A percentile compares a stretch with the other conserved stretches of the same genome.
Conservation (phyloP, 2,797 vertebrate genomes). For the Limosa lapponica region DNA sequence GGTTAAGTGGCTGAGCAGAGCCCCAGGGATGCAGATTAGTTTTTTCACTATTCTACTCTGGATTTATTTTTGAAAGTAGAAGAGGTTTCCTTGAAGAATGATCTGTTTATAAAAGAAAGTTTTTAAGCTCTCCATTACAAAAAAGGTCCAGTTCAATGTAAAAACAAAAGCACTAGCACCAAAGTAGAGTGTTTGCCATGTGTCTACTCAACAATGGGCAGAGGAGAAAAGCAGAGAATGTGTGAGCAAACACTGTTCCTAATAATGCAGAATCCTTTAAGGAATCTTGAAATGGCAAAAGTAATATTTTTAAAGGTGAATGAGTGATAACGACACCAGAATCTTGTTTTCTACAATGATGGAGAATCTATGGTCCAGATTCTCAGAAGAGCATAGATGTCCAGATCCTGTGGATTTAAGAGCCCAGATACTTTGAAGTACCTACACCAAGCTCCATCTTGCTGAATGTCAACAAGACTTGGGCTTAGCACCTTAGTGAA, state of each 20-base stretch:
- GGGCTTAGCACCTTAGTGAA: not conserved
- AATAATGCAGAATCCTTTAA: not conserved
- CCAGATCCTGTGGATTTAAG: not conserved
- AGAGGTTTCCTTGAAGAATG: not conserved
- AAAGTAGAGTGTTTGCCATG: not conserved
- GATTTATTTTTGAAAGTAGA: not conserved
- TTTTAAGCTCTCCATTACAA: not conserved
- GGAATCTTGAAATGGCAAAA: not conserved
- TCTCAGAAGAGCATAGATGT: not conserved
- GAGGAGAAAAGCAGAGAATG: not conserved
- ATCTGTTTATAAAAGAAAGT: not conserved
- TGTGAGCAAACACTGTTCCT: not conserved
- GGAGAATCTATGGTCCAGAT: not conserved
- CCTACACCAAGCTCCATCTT: not conserved
- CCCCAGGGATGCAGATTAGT: fast-evolving
- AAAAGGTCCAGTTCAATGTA: not conserved
- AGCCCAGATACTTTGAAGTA: not conserved
- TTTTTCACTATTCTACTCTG: not conserved
- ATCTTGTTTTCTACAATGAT: not conserved
- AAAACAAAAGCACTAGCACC: not conserved
- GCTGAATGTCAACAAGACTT: not conserved
- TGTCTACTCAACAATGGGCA: not conserved
- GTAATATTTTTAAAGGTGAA: not conserved
- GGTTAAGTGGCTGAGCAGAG: not conserved
- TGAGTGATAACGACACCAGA: not conserved